These are phyloP conservation scores for Lytechinus pictus DNA, from an alignment of 35 echinoderm and acorn worm species.

Conservation along the genomic window DNA sequence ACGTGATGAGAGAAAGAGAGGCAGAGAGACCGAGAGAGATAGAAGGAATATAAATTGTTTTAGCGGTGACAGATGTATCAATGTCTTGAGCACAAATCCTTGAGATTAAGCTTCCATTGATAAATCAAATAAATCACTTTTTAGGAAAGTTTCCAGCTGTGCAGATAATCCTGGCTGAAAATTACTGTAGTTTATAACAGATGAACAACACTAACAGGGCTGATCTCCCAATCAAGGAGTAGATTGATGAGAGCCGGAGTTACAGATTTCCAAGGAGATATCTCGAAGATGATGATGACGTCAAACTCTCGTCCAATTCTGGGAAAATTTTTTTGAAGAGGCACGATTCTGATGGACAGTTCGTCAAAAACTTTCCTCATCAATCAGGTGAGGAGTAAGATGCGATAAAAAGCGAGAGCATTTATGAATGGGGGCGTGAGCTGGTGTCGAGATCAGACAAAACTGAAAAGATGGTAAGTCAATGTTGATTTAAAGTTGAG, in stretches of 20 bases:
- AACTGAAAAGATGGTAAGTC: constrained; percentile 26
- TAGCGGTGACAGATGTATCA: neutral
- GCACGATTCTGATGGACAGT: neutral
- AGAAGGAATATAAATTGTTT: neutral
- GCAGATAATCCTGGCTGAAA: neutral
- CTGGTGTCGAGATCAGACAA: neutral
- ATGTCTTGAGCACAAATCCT: neutral
- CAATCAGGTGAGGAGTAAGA: neutral
- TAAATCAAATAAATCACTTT: neutral
- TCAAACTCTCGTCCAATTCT: neutral
- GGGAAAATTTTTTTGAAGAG: neutral
- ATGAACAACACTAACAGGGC: neutral
- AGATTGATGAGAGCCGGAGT: neutral
- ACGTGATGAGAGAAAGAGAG: neutral
- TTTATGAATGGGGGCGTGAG: neutral
- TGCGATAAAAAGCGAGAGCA: neutral
- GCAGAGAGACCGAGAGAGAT: neutral
- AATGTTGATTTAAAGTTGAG: constrained; percentile 40
- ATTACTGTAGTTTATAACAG: neutral
- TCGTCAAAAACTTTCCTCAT: neutral
- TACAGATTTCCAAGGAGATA: neutral
- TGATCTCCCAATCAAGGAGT: neutral
- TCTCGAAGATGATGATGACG: neutral
- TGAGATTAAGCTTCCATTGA: neutral
- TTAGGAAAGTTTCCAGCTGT: neutral